Conservation (phyloP, 2,113 vertebrate species). For the Brienomyrus longianalis region DNA sequence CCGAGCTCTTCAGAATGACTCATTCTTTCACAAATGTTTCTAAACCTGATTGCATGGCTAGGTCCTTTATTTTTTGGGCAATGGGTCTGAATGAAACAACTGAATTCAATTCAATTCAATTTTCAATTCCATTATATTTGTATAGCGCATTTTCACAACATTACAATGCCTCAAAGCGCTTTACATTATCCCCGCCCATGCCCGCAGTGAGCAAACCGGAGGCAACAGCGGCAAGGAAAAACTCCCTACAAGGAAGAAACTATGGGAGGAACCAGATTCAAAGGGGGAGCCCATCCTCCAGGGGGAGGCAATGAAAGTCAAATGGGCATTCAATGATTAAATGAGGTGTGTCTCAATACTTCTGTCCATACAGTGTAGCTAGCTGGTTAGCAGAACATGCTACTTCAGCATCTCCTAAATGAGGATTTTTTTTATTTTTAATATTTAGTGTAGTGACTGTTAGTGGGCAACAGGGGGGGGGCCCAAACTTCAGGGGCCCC, state of each 20-base stretch:
- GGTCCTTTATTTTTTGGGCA: neutral
- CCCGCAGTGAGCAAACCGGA: too few species aligned
- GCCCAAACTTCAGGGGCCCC: neutral
- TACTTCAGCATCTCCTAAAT: neutral
- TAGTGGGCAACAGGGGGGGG: neutral
- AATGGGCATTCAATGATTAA: neutral
- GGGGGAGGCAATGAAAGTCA: too few species aligned
- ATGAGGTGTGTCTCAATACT: neutral
- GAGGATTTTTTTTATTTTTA: neutral
- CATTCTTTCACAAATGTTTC: neutral
- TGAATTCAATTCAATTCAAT: too few species aligned
- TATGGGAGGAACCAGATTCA: too few species aligned
- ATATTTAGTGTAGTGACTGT: neutral
- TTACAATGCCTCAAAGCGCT: too few species aligned
- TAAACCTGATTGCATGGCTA: neutral
- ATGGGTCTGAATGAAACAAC: neutral
- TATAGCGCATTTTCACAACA: too few species aligned
- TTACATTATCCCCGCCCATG: too few species aligned
- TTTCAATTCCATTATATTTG: too few species aligned
- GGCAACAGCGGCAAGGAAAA: too few species aligned
- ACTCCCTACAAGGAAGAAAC: too few species aligned
- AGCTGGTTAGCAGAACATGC: neutral
- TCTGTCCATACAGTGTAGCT: neutral
- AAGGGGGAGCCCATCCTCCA: too few species aligned
- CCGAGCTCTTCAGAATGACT: neutral